Evolutionary conservation across 2,797 vertebrate species (phyloP).

Genomic region (Vespertilio murinus): DNA sequence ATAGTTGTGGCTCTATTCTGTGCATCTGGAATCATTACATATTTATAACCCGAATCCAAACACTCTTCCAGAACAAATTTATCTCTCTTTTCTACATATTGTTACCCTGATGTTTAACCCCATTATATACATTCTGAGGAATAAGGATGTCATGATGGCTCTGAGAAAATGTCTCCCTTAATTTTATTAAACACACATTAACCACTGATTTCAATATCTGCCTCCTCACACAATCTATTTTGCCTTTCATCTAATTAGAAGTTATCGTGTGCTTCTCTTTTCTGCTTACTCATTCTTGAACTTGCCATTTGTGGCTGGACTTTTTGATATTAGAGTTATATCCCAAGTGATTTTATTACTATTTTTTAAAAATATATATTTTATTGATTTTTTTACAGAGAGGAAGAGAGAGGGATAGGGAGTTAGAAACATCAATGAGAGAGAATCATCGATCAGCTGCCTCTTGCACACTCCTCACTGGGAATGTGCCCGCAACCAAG

Average conservation of each 20-base stretch:
- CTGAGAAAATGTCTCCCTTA: background rate
- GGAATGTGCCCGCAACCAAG: too few relatives aligned
- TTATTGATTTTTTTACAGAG: too few relatives aligned
- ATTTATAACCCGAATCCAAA: slow-evolving; percentile 1
- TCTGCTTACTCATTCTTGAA: background rate
- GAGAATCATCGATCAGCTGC: too few relatives aligned
- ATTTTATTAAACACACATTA: background rate
- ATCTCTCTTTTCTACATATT: slow-evolving; percentile 51
- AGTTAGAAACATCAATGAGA: too few relatives aligned
- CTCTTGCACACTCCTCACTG: too few relatives aligned
- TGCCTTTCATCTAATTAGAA: background rate
- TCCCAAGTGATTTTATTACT: background rate
- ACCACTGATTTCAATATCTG: background rate
- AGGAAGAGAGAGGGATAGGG: too few relatives aligned
- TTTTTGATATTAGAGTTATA: background rate
- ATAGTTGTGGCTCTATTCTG: slow-evolving; percentile 30
- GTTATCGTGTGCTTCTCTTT: background rate
- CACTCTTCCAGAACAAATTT: background rate
- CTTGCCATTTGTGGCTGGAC: background rate
- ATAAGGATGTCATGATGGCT: background rate
- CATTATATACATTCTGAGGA: slow-evolving; percentile 45
- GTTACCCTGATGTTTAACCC: slow-evolving; percentile 52
- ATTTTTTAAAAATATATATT: too few relatives aligned
- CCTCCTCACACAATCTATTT: background rate
- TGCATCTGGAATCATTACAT: background rate